These are phyloP conservation scores for Triplophysa bombifrons DNA, from an alignment of 2,797 vertebrate species.

Conservation along the genomic window DNA sequence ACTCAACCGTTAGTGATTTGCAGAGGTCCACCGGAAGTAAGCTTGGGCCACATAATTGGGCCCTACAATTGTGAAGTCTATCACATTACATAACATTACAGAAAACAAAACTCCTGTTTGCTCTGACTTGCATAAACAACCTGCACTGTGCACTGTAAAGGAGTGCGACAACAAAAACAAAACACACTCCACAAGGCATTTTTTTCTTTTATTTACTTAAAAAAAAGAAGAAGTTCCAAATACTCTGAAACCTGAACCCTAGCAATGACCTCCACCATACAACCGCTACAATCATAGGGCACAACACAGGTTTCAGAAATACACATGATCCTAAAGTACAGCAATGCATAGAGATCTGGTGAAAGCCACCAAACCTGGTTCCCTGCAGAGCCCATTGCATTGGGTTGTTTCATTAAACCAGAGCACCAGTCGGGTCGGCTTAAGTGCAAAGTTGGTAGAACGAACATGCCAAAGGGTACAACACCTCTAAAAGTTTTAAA, in stretches of 20 bases:
- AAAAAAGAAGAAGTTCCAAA: conserved; percentile 71
- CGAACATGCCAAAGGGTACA: conserved; percentile 62
- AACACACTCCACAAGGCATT: conserved; percentile 37
- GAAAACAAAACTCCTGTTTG: background rate
- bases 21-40: no score
- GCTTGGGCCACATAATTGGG: no score
- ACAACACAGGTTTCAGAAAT: conserved; percentile 63
- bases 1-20: no score
- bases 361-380: conserved; percentile 71
- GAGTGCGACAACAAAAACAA: conserved; percentile 10
- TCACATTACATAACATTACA: background rate
- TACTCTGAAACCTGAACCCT: conserved; percentile 72
- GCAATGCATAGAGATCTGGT: conserved; percentile 82
- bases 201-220: conserved; percentile 63
- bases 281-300: conserved; percentile 70
- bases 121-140: background rate
- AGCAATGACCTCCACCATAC: conserved; percentile 65
- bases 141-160: background rate
- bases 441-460: conserved; percentile 82
- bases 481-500: conserved; percentile 38
- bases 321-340: conserved; percentile 80
- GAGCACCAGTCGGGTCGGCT: conserved; percentile 65
- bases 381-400: conserved; percentile 47
- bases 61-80: no score
- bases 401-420: conserved; percentile 56